Evolutionary conservation across 2,797 vertebrate genomes (phyloP), one percentile per base, ranked within the genome.

Genomic region (Aselliscus stoliczkanus): DNA sequence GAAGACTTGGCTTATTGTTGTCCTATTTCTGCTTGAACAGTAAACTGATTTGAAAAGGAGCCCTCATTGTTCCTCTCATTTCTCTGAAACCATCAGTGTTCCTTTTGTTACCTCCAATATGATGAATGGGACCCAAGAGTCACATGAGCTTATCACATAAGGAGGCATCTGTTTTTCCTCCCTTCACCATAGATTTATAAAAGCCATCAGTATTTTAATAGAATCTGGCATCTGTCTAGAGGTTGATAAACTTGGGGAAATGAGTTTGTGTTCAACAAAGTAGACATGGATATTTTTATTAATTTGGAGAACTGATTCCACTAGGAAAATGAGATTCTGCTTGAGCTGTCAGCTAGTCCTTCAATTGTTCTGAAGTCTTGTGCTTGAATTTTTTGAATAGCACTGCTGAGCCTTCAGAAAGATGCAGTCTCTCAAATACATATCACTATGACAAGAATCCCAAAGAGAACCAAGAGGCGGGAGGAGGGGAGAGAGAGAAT

Each of bases 251-350:
- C 69, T 47, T 77, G 37, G 69, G 72, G 72, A 94, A 94, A 90
- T 92, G 87, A 96, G 34, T 77, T 90, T 94, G 34, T 92, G 75
- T 94, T 93, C 44, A 65, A 93, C 54, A 88, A 44, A 95, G 79
- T 54, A 54, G 72, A 81, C 89, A 81, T 67, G 58, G 31, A 21
- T 96, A 11, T 73, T 94, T 95, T 93, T 72, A 90, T 97, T 86
- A 85, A 91, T 96, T 95, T 89, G 69, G 64, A 94, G 62, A 86
- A n/a, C 10, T 7, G 37, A 85, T 86, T 97, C 52, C n/a, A 67
- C 21, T 60, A 91, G 81, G 79, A 93, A 94, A 96, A 86, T 62
- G 39, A 93, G 54, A 92, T 83, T 96, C 42, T 91, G 54, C 1
- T 29, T 52, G 31, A 82, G 76, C 58, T 69, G 21, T 64, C 21